Conservation (phyloP, 2,888 invertebrate species). For the Drosophila hamatofila region DNA sequence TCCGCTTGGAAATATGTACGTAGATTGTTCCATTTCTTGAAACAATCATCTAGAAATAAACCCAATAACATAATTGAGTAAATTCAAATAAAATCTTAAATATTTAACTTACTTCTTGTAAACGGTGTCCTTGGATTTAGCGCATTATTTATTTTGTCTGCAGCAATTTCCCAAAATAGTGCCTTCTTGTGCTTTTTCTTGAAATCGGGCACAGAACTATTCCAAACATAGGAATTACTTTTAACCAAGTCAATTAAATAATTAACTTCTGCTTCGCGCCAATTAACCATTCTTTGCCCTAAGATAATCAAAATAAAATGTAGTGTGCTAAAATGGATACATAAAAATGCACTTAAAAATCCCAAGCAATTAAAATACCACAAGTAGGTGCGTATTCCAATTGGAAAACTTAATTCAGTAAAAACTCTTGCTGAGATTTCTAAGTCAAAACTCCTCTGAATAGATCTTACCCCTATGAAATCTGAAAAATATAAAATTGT, state of each 20-base stretch:
- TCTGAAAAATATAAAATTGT: constrained; percentile 8
- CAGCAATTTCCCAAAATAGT: constrained; percentile 37
- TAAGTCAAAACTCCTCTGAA: not conserved
- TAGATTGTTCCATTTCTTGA: constrained; percentile 44
- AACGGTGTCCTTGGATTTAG: constrained; percentile 30
- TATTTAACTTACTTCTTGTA: constrained; percentile 25
- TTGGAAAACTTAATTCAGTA: not conserved
- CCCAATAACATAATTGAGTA: not conserved
- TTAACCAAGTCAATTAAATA: constrained; percentile 39
- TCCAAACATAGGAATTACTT: constrained; percentile 36
- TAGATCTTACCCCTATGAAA: constrained; percentile 27
- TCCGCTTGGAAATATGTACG: constrained; percentile 41
- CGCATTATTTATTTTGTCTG: constrained; percentile 31
- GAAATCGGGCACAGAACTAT: constrained; percentile 31
- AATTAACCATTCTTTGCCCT: constrained; percentile 35
- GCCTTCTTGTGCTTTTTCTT: constrained; percentile 38
- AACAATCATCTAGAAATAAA: constrained; percentile 30
- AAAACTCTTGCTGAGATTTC: not conserved
- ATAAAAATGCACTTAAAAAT: not conserved
- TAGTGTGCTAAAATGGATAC: too few relatives aligned
- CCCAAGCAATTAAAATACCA: not conserved
- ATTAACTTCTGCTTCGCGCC: constrained; percentile 45
- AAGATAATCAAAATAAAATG: not conserved
- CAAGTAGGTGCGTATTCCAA: not conserved
- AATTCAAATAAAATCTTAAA: not conserved